Evolutionary conservation across 2,797 vertebrate genomes (phyloP).

Genomic region (Alcedo quadribrachys): DNA sequence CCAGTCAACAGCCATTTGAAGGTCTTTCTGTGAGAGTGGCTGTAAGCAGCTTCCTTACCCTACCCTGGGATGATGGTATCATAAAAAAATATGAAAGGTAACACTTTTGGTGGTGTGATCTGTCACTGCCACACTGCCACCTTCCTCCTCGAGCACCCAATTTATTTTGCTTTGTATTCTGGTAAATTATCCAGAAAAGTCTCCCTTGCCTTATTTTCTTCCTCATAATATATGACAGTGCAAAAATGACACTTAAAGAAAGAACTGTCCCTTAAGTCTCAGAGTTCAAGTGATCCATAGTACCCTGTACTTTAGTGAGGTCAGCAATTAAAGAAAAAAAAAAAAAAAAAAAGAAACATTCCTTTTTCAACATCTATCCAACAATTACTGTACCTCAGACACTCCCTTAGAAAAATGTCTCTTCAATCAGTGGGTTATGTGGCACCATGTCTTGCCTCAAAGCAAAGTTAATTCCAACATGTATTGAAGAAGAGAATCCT

Average conservation of each 20-base stretch:
- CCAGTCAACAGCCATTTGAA: background rate
- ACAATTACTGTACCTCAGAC: slow-evolving; percentile 60
- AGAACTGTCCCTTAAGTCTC: slow-evolving; percentile 35
- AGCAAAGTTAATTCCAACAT: slow-evolving; percentile 12
- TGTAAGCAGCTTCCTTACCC: slow-evolving; percentile 12
- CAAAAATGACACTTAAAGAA: slow-evolving; percentile 56
- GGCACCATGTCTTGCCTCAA: background rate
- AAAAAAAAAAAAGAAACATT: slow-evolving; percentile 12
- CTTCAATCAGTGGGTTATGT: background rate
- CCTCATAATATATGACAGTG: slow-evolving; percentile 33
- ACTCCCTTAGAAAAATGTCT: slow-evolving; percentile 9
- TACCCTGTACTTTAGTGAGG: slow-evolving; percentile 65
- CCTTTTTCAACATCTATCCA: slow-evolving; percentile 17
- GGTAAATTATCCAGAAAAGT: background rate
- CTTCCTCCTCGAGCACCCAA: background rate
- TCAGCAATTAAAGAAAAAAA: slow-evolving; percentile 10
- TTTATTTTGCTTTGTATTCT: background rate
- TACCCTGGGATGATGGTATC: background rate
- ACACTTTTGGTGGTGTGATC: background rate
- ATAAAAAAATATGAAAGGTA: background rate
- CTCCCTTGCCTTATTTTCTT: background rate
- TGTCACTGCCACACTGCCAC: background rate
- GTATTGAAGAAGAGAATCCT: background rate
- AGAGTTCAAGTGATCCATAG: slow-evolving; percentile 71
- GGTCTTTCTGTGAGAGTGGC: background rate